Conservation (phyloP, 1,140 invertebrate species). For the Sarcophaga peregrina region DNA sequence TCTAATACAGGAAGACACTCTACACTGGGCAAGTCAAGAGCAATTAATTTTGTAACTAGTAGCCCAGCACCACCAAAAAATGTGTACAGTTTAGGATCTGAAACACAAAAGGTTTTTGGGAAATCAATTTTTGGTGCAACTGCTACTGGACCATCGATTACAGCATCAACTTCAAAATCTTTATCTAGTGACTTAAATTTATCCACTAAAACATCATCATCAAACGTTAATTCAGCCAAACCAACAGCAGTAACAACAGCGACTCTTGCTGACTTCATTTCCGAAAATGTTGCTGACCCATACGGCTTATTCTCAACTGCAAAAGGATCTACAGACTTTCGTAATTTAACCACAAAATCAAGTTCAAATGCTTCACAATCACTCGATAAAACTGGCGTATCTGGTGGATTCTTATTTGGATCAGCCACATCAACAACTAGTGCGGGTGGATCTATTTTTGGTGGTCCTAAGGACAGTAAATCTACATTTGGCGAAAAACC, state of each 20-base stretch:
- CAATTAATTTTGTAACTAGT: too few relatives aligned
- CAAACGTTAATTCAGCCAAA: neutral
- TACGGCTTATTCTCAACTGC: neutral
- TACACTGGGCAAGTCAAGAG: too few relatives aligned
- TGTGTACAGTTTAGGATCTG: neutral
- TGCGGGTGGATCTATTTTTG: conserved; percentile 36
- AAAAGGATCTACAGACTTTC: too few relatives aligned
- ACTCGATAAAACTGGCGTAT: neutral
- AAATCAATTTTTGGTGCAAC: neutral
- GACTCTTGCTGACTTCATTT: conserved; percentile 78
- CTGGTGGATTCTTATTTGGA: conserved; percentile 50
- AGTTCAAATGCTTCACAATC: too few relatives aligned
- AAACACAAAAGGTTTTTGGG: neutral
- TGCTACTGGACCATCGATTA: neutral
- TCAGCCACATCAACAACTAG: neutral
- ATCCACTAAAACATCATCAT: neutral
- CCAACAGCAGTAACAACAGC: too few relatives aligned
- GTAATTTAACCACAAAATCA: too few relatives aligned
- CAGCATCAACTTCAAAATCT: conserved; percentile 47
- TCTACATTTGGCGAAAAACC: conserved; percentile 46
- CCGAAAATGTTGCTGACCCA: conserved; percentile 51
- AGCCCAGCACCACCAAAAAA: conserved; percentile 11
- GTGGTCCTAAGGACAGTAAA: conserved; percentile 19
- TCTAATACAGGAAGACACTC: too few relatives aligned
- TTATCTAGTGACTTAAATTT: conserved; percentile 49